phyloP scores from a whole-genome alignment of 2,113 vertebrate species.

The Rhabdomys dilectus region DNA sequence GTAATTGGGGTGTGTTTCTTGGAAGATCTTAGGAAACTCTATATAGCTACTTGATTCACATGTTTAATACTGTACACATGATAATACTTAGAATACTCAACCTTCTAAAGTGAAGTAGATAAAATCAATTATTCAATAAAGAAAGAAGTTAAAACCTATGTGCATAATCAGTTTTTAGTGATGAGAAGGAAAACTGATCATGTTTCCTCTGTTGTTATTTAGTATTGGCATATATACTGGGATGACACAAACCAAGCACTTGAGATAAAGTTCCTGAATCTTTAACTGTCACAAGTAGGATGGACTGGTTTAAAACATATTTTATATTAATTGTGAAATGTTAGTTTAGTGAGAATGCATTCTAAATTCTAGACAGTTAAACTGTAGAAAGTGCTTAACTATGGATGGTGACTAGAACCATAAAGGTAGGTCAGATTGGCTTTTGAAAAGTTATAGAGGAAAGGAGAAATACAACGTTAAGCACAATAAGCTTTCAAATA shows the following conservation, averaged over 20 bases:
- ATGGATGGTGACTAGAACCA: not conserved
- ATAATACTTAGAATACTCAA: not conserved
- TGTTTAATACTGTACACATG: not conserved
- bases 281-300: not conserved
- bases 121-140: conserved; percentile 1
- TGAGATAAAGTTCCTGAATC: not conserved
- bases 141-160: not conserved
- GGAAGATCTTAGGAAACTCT: not conserved
- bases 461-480: not conserved
- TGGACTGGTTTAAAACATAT: not conserved
- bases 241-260: not conserved
- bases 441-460: not conserved
- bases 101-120: not conserved
- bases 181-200: not conserved
- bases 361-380: not conserved
- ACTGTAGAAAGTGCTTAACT: not conserved
- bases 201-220: not conserved
- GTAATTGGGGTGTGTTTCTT: not conserved
- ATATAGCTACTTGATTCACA: not conserved
- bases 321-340: not conserved
- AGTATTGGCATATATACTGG: not conserved
- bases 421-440: not conserved
- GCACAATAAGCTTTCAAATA: not conserved
- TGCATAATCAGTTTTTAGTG: not conserved
- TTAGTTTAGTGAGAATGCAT: not conserved